Evolutionary conservation across 2,888 invertebrate genomes (phyloP).

Genomic region (Rhynchonema sp.): DNA sequence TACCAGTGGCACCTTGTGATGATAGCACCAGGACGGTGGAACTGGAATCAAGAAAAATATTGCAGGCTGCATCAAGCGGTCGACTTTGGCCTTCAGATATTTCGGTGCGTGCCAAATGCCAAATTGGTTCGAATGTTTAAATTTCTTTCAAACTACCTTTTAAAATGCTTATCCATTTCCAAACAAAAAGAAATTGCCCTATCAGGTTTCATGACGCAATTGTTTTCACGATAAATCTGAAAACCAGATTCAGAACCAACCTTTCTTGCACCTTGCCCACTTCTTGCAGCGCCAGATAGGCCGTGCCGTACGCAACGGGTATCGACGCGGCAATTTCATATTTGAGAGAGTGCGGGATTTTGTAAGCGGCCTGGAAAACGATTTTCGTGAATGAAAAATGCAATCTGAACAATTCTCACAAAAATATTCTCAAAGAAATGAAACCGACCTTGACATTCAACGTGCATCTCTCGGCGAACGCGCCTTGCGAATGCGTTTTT

Average conservation of each 20-base stretch:
- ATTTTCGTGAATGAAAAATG: no score
- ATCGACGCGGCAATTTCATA: conserved; percentile 41
- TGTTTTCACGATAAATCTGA: no score
- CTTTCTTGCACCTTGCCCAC: conserved; percentile 31
- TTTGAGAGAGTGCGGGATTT: conserved; percentile 38
- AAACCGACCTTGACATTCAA: conserved; percentile 27
- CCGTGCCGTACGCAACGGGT: conserved; percentile 44
- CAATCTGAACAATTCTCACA: no score
- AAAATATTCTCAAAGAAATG: not conserved
- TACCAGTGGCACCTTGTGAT: conserved; percentile 42
- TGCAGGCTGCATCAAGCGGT: no score
- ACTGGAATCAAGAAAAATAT: no score
- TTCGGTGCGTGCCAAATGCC: no score
- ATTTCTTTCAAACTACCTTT: no score
- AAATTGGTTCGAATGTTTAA: no score
- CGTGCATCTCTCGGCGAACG: conserved; percentile 44
- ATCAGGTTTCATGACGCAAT: no score
- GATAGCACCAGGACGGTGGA: conserved; percentile 46
- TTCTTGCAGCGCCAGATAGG: conserved; percentile 43
- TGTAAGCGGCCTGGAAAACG: conserved; percentile 39
- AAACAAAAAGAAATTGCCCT: no score
- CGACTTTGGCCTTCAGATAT: no score
- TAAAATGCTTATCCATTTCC: no score
- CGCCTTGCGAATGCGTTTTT: conserved; percentile 39
- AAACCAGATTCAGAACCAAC: conserved; percentile 13